phyloP scores from a whole-genome alignment of 2,888 invertebrate species.

The Amphipyra tragopoginis region DNA sequence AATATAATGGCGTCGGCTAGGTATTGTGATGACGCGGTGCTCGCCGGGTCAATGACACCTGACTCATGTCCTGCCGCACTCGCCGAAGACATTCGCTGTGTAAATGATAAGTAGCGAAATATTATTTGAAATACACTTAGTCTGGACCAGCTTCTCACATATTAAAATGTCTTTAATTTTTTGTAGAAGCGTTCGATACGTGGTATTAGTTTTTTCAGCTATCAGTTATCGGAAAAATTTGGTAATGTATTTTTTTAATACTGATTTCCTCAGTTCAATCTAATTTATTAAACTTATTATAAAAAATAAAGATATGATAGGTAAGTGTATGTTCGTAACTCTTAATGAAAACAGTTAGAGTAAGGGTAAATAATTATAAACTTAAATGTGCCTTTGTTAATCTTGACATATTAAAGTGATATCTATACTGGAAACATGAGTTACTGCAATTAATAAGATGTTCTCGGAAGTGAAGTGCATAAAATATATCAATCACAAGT shows the following conservation, averaged over 20 bases:
- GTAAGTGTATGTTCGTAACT: too few relatives aligned
- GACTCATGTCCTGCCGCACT: conserved; percentile 79
- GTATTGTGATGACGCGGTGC: conserved; percentile 78
- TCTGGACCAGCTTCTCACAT: conserved; percentile 27
- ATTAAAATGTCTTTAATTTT: conserved; percentile 1
- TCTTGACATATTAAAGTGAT: conserved; percentile 6
- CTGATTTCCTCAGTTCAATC: not conserved
- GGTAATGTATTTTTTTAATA: not conserved
- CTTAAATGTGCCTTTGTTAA: conserved; percentile 4
- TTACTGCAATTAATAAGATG: conserved; percentile 33
- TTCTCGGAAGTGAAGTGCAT: conserved; percentile 45
- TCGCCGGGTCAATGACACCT: conserved; percentile 83
- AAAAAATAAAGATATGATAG: too few relatives aligned
- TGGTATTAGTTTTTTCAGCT: conserved; percentile 12
- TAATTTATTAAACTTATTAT: not conserved
- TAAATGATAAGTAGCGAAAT: conserved; percentile 69
- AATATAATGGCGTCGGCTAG: conserved; percentile 76
- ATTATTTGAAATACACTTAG: conserved; percentile 55
- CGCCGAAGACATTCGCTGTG: conserved; percentile 74
- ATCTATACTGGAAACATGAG: conserved; percentile 22
- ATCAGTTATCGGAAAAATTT: conserved; percentile 4
- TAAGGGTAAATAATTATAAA: not conserved
- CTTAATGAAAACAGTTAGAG: too few relatives aligned
- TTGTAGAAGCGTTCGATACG: not conserved
- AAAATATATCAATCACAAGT: conserved; percentile 38